Evolutionary conservation across 2,888 invertebrate species (phyloP), one percentile per base, ranked within the genome.

Genomic region (Campopleginae sp.): DNA sequence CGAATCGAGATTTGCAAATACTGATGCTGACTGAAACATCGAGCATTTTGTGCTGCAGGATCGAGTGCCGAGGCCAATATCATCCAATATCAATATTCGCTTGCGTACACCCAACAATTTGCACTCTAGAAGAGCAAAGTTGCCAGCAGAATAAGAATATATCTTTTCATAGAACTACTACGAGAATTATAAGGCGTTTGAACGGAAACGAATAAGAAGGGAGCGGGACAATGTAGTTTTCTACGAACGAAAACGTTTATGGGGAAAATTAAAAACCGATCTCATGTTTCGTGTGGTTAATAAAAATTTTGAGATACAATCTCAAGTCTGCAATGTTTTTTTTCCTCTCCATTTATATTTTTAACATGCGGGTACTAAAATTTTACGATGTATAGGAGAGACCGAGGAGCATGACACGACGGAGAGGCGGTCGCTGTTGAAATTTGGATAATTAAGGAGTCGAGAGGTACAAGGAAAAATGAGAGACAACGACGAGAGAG

Each of bases 361-460:
- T 17, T n/a, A 31, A 12, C 70, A 44, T 46, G 70, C 27, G 70
- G 46, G 33, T 54, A 71, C 51, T 46, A 72, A 61, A 23, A 38
- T n/a, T 61, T 51, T 12, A 68, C 61, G 61, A 74, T 33, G 80
- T 33, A 23, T 38, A 81, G 66, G 68, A 42, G 46, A 82, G 17
- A 81, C 58, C 33, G 70, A 78, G 48, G 46, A 74, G 48, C 46
- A 68, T 27, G 71, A 77, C 42, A 51, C 27, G 38, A 31, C 0
- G 68, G 44, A 54, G 71, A 81, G 46, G 46, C 54, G 65, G n/a
- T 82, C 19, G 65, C 71, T 65, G 61, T 71, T 54, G 74, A 82
- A 85, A 85, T 82, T 82, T 70, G 38, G 79, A 80, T 85, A 85
- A 85, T 85, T 85, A 82, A 71, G 79, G 82, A 80, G 76, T 46